phyloP scores from a whole-genome alignment of 92 coral and sea anemone genomes.

The Paramuricea clavata region DNA sequence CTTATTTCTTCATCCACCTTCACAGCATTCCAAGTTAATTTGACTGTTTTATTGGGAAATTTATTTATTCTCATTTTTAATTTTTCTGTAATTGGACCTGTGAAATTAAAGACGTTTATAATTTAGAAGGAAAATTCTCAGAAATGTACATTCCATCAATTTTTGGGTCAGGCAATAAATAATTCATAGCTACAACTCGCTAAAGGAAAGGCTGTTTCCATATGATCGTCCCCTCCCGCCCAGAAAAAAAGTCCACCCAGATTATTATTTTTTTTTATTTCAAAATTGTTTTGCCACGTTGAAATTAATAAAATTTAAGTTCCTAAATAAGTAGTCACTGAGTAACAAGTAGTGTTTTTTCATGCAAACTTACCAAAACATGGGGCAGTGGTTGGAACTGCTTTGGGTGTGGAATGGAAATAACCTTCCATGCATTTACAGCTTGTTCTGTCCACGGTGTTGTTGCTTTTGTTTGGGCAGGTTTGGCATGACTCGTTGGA shows the following conservation, averaged over 20 bases:
- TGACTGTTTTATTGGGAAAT: neutral
- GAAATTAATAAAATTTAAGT: too few species aligned
- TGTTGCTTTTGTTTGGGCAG: constrained; percentile 16
- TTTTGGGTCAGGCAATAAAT: neutral
- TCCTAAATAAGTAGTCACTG: too few species aligned
- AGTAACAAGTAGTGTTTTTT: too few species aligned
- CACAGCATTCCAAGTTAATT: constrained; percentile 4
- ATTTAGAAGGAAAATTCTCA: neutral
- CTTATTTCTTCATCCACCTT: neutral
- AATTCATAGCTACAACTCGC: too few species aligned
- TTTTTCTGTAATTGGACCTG: constrained; percentile 20
- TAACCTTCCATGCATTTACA: constrained; percentile 29
- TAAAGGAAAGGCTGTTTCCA: too few species aligned
- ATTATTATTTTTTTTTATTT: too few species aligned
- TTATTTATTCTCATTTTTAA: neutral
- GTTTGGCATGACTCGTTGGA: neutral
- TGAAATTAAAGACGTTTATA: neutral
- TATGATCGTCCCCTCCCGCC: too few species aligned
- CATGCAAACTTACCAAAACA: constrained; percentile 37
- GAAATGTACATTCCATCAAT: neutral
- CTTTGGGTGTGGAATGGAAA: neutral
- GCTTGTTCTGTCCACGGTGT: neutral
- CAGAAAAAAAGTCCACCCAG: too few species aligned
- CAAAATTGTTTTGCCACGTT: too few species aligned
- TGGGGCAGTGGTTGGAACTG: neutral